Evolutionary conservation across 2,888 invertebrate species (phyloP), one percentile per base, ranked within the genome.

Genomic region (Listrodromus nycthemerus): DNA sequence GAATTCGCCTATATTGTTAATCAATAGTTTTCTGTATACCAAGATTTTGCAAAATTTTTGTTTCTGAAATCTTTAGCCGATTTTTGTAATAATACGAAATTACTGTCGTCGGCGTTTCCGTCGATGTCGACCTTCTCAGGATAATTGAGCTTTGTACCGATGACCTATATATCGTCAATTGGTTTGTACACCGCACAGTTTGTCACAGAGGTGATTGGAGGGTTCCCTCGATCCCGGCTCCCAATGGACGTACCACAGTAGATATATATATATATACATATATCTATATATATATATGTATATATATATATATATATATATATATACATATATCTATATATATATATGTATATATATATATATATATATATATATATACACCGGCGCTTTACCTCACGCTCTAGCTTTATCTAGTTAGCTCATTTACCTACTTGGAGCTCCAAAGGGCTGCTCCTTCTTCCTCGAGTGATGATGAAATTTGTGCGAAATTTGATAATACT

Each of bases 151-250:
- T 74, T 74, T 74, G 48, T 45, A 16, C 27, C 5, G 10, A 5
- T 61, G 27, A 24, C 24, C 45, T 8, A 45, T 13, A 48, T 50
- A 55, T 58, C 58, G 67, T 66, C 48, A 67, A 61, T 67, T 58
- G 37, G 73, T 69, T 74, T 61, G 24, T 21, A 69, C 74, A 48
- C 65, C 61, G 27, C 67, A 63, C 24, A 55, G 67, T 13, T 50
- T 63, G 74, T 67, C 48, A 61, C 50, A 50, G 48, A 69, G 41
- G 74, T 80, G 80, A 80, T 80, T 80, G 74, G 80, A 80, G 80
- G 74, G 27, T 61, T 58, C 66, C 37, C 58, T 37, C 27, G 45
- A 71, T 71, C 55, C 45, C 41, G 27, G 19, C 24, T 69, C 61
- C 61, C 27, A 52, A 61, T 45, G 78, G 52, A 37, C 30, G 33